These are phyloP conservation scores for Champsocephalus esox DNA, from an alignment of 2,797 vertebrate species.

Conservation along the genomic window DNA sequence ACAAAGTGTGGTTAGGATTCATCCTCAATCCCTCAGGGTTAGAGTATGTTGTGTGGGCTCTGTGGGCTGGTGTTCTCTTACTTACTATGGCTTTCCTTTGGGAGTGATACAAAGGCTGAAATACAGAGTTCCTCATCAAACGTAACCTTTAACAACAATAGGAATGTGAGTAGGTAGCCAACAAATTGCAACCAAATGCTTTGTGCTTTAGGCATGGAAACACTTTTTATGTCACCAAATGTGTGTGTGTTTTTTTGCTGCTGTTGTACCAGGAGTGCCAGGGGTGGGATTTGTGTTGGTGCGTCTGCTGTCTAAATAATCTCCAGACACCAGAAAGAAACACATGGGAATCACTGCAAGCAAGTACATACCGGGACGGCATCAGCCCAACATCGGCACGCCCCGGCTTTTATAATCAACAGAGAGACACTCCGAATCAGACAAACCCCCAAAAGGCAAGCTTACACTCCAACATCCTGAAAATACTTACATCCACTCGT, in stretches of 20 bases:
- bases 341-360: conserved; percentile 28
- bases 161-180: conserved; percentile 24
- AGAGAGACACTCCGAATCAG: conserved; percentile 58
- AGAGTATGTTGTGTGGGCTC: conserved; percentile 37
- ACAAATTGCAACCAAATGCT: conserved; percentile 19
- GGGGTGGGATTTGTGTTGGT: conserved; percentile 12
- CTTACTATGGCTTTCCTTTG: conserved; percentile 35
- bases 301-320: conserved; percentile 31
- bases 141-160: conserved; percentile 21
- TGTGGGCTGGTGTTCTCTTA: conserved; percentile 36
- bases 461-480: conserved; percentile 67
- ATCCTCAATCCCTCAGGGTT: conserved; percentile 43
- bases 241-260: conserved; percentile 9
- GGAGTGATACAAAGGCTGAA: conserved; percentile 15
- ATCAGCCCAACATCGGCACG: conserved; percentile 40
- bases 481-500: conserved; percentile 68
- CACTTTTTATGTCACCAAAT: conserved; percentile 7
- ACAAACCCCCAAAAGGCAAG: conserved; percentile 63
- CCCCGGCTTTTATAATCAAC: conserved; percentile 52
- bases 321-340: conserved; percentile 17
- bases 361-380: conserved; percentile 22
- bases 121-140: conserved; percentile 16
- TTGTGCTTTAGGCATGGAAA: conserved; percentile 20
- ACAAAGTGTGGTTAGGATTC: conserved; percentile 43
- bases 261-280: conserved; percentile 16